phyloP scores from a whole-genome alignment of 2,888 invertebrate genomes.

The Archaeoteleia sp. region DNA sequence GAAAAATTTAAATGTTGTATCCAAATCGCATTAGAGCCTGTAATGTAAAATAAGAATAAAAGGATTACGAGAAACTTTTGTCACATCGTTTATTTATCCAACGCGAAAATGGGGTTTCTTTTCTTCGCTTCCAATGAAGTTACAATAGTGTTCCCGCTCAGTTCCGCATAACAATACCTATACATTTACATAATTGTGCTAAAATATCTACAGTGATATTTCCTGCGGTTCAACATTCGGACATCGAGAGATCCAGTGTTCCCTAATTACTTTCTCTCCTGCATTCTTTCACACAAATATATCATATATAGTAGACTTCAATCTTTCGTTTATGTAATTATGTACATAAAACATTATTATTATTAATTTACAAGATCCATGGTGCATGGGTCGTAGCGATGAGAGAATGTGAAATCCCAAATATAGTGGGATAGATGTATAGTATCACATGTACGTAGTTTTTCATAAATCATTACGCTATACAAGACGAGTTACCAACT shows the following conservation, averaged over 20 bases:
- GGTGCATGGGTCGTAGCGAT: constrained; percentile 44
- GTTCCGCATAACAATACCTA: constrained; percentile 55
- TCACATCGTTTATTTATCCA: constrained; percentile 55
- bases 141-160: constrained; percentile 61
- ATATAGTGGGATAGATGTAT: constrained; percentile 24
- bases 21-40: too few species aligned
- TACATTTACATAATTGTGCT: constrained; percentile 64
- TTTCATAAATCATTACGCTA: too few species aligned
- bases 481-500: too few species aligned
- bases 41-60: too few species aligned
- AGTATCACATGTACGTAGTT: constrained; percentile 15
- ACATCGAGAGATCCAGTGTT: constrained; percentile 15
- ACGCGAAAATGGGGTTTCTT: constrained; percentile 56
- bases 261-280: constrained; percentile 22
- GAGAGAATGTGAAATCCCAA: constrained; percentile 37
- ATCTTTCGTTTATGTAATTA: constrained; percentile 55
- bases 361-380: constrained; percentile 69
- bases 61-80: too few species aligned
- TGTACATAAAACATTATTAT: constrained; percentile 65
- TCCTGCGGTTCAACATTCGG: constrained; percentile 58
- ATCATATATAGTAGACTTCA: constrained; percentile 34
- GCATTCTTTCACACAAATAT: constrained; percentile 38
- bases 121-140: constrained; percentile 55
- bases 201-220: constrained; percentile 74
- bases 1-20: too few species aligned